phyloP scores from a whole-genome alignment of 2,797 vertebrate species.

The Sebastes trivittatus region DNA sequence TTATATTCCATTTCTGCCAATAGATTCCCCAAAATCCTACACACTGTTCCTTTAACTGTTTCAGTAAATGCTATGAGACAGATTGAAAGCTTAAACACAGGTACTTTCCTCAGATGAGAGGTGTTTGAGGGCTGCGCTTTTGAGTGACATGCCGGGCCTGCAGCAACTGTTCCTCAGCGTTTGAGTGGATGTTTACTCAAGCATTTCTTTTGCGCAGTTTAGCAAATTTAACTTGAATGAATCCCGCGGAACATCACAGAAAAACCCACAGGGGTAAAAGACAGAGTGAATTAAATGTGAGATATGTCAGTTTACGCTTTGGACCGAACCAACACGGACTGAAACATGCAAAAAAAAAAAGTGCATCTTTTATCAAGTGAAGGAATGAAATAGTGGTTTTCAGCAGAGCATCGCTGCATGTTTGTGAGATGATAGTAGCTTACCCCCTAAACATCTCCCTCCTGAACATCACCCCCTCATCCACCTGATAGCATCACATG shows the following conservation, averaged over 20 bases:
- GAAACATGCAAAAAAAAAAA: not conserved
- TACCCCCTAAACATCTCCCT: slow-evolving; percentile 23
- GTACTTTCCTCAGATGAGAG: slow-evolving; percentile 49
- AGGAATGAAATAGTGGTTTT: not conserved
- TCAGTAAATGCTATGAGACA: slow-evolving; percentile 1
- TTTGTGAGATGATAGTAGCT: slow-evolving; percentile 38
- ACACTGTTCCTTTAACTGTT: not conserved
- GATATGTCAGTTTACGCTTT: not conserved
- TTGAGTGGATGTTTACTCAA: slow-evolving; percentile 28
- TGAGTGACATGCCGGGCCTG: slow-evolving; percentile 34
- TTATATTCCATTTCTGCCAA: too few relatives aligned
- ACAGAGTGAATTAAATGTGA: not conserved
- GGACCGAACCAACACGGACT: not conserved
- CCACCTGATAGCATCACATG: slow-evolving; percentile 59
- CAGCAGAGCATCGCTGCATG: not conserved
- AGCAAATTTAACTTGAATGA: not conserved
- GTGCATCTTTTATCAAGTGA: not conserved
- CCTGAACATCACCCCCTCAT: slow-evolving; percentile 22
- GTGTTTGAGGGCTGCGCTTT: not conserved
- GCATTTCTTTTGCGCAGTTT: slow-evolving; percentile 5
- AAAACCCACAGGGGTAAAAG: not conserved
- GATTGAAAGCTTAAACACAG: slow-evolving; percentile 18
- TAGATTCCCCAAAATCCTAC: too few relatives aligned
- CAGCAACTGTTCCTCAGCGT: slow-evolving; percentile 25
- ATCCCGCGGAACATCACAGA: slow-evolving; percentile 3